These are phyloP conservation scores for Tragelaphus oryx DNA, from an alignment of 2,797 vertebrate species.

Conservation along the genomic window DNA sequence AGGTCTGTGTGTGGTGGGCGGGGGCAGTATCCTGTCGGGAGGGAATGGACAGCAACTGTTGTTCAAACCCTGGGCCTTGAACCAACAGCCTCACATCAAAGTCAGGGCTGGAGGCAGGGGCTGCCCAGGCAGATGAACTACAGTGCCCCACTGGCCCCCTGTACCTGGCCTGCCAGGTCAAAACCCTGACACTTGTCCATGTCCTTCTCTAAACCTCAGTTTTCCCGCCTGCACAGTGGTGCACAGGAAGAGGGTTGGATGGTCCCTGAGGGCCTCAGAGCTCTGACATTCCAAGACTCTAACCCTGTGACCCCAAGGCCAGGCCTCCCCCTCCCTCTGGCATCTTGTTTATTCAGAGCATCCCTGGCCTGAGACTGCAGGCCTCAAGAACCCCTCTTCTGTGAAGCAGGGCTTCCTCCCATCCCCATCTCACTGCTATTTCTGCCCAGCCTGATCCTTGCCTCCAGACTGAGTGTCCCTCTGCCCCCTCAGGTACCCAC, in stretches of 20 bases:
- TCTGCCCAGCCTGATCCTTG: background rate
- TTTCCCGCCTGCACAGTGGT: background rate
- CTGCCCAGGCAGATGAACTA: background rate
- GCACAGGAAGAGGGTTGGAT: background rate
- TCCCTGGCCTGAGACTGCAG: background rate
- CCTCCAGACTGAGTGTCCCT: background rate
- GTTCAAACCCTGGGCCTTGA: background rate
- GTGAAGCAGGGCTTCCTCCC: background rate
- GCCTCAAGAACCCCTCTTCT: background rate
- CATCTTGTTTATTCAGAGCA: constrained; percentile 44
- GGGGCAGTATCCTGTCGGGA: background rate
- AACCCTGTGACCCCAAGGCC: background rate
- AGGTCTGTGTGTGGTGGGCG: background rate
- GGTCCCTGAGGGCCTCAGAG: background rate
- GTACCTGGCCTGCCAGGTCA: background rate
- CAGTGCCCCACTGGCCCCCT: accelerated
- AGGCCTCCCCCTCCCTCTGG: constrained; percentile 28
- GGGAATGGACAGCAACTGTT: background rate
- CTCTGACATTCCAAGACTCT: constrained; percentile 36
- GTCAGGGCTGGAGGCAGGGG: background rate
- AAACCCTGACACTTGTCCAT: background rate
- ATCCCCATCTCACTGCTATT: background rate
- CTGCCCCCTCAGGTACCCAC: background rate
- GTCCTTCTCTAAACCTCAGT: background rate
- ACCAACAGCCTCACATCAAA: background rate